Base-by-base conservation (phyloP, 2,888 invertebrate species). In the Aphelenchoides bicaudatus region DNA sequence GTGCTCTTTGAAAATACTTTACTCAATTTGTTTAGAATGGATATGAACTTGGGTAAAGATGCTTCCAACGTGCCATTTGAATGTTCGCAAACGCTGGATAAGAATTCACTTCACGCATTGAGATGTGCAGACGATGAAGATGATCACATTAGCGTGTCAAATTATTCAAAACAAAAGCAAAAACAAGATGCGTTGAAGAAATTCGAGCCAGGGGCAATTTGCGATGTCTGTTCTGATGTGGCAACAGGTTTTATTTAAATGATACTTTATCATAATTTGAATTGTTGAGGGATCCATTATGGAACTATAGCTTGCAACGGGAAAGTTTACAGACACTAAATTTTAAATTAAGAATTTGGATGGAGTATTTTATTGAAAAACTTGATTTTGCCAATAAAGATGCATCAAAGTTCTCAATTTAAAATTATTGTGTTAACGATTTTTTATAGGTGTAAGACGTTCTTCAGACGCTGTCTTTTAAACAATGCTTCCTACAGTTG, bases 401-500 rank as follows among this genome's bases (percentile, higher is more conserved):
- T n/a, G n/a, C n/a, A n/a, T n/a, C n/a, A n/a, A n/a, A n/a, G n/a
- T n/a, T n/a, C n/a, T n/a, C n/a, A n/a, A n/a, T n/a, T n/a, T n/a
- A 54, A 53, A 25, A 16, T 59, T 16, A 13, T 52, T 5, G 3
- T 46, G 39, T 30, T 28, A 31, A 21, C 28, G 16, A 62, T 34
- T 39, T 72, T 68, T 38, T 67, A 68, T 54, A 73, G 73, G 27
- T 74, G 74, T 58, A 74, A 74, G 60, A 74, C 74, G 10, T 74
- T 74, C 62, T 74, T 74, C 59, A 61, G 74, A 47, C 53, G 74
- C 50, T 73, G 74, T 6, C 67, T 74, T 54, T 64, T 74, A 52
- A 74, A 74, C 72, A 77, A 77, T 54, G 70, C 75, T 10, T 75
- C 74, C 43, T 77, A 75, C 59, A 77, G 75, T 6, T 77, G 77